phyloP scores from a whole-genome alignment of 2,888 invertebrate genomes.

The Leucophenga maculata region DNA sequence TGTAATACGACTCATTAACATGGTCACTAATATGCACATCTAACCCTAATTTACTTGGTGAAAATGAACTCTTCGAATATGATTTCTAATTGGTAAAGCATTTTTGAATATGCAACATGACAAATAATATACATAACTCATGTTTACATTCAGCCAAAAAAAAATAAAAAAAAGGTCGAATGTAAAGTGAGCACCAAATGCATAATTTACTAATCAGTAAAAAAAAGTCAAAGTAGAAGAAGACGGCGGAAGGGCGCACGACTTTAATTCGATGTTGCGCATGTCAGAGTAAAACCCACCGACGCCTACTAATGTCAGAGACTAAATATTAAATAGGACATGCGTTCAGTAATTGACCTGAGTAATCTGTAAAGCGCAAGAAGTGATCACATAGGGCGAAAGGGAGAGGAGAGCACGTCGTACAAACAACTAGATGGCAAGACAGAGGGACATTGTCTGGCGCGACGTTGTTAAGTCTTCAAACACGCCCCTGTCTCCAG shows the following conservation, averaged over 20 bases:
- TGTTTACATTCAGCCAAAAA: neutral
- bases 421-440: conserved; percentile 14
- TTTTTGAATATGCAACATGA: neutral
- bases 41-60: too few species aligned
- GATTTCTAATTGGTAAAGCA: conserved; percentile 11
- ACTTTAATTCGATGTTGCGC: conserved; percentile 19
- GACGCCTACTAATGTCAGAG: conserved; percentile 24
- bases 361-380: conserved; percentile 10
- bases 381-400: neutral
- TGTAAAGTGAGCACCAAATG: neutral
- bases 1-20: neutral
- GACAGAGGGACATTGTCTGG: conserved; percentile 47
- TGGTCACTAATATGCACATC: too few species aligned
- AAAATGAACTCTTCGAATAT: too few species aligned
- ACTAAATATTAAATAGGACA: conserved; percentile 27
- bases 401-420: neutral
- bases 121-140: neutral
- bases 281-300: conserved; percentile 19
- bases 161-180: neutral
- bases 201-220: conserved; percentile 20
- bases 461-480: conserved; percentile 61
- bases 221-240: neutral
- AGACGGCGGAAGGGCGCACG: neutral
- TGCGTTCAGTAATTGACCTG: conserved; percentile 25
- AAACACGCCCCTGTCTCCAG: conserved; percentile 68